Percentiles rank a stretch among this genome's conserved stretches.
Conservation (phyloP, 2,113 vertebrate genomes). For the Leucopsar rothschildi region DNA sequence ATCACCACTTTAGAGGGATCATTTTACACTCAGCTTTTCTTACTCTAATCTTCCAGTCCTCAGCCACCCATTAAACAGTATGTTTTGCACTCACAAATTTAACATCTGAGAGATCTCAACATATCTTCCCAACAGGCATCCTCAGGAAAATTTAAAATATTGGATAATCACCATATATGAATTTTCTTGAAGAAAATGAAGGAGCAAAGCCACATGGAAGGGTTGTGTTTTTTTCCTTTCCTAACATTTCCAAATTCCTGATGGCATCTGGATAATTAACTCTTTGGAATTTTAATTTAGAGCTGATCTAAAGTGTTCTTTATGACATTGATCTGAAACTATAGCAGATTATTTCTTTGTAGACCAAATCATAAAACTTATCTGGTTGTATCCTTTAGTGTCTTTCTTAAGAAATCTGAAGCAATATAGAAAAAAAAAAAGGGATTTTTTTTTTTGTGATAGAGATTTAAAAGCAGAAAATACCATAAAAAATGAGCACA, state of each 20-base stretch:
- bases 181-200: neutral
- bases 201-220: neutral
- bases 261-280: neutral
- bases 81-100: neutral
- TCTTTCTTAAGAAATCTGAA: neutral
- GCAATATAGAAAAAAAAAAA: neutral
- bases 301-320: neutral
- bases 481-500: neutral
- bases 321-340: neutral
- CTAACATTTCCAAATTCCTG: neutral
- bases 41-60: neutral
- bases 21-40: neutral
- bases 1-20: constrained; percentile 8
- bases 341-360: neutral
- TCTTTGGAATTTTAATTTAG: neutral
- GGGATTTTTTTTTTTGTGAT: neutral
- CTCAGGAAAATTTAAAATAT: neutral
- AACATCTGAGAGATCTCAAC: neutral
- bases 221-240: neutral
- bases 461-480: neutral
- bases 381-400: neutral
- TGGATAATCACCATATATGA: neutral
- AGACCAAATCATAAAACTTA: neutral
- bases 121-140: neutral
- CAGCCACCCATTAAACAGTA: neutral